Base-by-base conservation (phyloP, 2,888 invertebrate genomes). In the Pegoplata infirma region DNA sequence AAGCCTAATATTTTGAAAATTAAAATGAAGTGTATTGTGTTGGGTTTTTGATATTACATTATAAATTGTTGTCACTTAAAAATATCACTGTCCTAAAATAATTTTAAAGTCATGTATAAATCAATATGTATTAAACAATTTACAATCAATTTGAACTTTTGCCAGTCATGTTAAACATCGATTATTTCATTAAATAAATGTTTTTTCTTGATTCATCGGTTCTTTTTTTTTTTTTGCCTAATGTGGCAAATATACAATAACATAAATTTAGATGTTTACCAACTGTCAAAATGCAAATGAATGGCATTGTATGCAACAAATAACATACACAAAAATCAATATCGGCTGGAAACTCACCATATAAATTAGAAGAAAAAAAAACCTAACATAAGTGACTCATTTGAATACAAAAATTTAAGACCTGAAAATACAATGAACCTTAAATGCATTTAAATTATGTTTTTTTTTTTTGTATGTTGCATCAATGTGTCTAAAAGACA, bases 231-330 rank as follows among this genome's bases (percentile, higher is more conserved):
- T 17, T 28, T 61, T 25, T n/a, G 46, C 55, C 61, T 55, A 14
- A 40, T 56, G 56, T 28, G 56, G 40, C 64, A 59, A 73, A 67
- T 49, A 12, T 59, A 51, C 56, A 8, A 61, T 56, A 49, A 40
- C 61, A 78, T 74, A 74, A 74, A 78, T 78, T 74, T 73, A 51
- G 49, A 64, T 74, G 64, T 78, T 78, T 74, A 28, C 68, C 68
- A 53, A 74, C 73, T 69, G 78, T 78, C 78, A 74, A 69, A 74
- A 40, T 40, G 49, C 51, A 63, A 59, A 58, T 23, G 40, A 61
- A 59, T 66, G 75, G 49, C 69, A 69, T 76, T 69, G 68, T 69
- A 76, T 49, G 17, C 36, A 49, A 58, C 63, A 32, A 71, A n/a
- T n/a, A n/a, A n/a, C n/a, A n/a, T n/a, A n/a, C n/a, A n/a, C n/a